Conservation (phyloP, 2,888 invertebrate genomes). For the Noctua janthe region DNA sequence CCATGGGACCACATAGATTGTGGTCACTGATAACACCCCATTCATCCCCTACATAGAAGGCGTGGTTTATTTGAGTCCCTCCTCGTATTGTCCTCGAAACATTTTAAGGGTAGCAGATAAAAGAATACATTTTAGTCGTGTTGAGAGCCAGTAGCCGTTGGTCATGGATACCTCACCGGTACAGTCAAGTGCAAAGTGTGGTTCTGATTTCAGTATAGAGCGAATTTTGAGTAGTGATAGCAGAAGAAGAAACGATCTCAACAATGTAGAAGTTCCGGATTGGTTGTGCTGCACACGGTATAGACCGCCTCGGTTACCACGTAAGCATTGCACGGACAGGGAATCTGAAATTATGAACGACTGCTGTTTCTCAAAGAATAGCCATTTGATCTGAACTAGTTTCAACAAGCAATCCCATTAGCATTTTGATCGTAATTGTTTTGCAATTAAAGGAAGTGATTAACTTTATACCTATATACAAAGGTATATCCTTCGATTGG, state of each 20-base stretch:
- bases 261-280: conserved; percentile 76
- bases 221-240: conserved; percentile 90
- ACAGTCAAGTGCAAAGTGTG: conserved; percentile 80
- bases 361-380: not conserved
- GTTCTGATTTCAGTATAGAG: conserved; percentile 91
- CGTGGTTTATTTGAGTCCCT: conserved; percentile 70
- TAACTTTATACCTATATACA: not conserved
- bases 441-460: conserved; percentile 16
- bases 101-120: conserved; percentile 69
- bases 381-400: not conserved
- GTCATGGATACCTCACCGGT: conserved; percentile 81
- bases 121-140: conserved; percentile 52
- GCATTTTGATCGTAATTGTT: not conserved
- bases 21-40: conserved; percentile 79
- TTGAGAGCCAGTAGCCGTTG: conserved; percentile 54
- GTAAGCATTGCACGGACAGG: conserved; percentile 83
- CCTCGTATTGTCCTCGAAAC: conserved; percentile 68
- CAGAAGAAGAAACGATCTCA: conserved; percentile 63
- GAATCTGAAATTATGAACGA: not conserved
- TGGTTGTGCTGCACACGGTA: conserved; percentile 94
- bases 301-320: conserved; percentile 93
- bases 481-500: conserved; percentile 21
- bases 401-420: not conserved
- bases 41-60: conserved; percentile 68
- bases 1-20: conserved; percentile 79